phyloP scores from a whole-genome alignment of 2,113 vertebrate genomes.

The Scortum barcoo region DNA sequence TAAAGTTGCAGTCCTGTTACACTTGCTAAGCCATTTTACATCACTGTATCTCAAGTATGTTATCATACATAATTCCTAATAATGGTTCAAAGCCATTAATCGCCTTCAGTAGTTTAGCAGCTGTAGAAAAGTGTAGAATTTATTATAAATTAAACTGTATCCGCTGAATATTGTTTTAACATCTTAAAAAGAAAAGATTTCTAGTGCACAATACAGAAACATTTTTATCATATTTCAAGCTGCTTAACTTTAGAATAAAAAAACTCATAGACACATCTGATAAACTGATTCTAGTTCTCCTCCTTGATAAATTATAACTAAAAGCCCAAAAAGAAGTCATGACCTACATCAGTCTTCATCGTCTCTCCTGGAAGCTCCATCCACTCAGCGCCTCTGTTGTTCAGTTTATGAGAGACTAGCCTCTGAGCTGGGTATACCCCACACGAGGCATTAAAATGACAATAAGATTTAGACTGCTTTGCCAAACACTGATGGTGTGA shows the following conservation, averaged over 20 bases:
- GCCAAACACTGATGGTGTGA: constrained; percentile 66
- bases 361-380: constrained; percentile 29
- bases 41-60: not conserved
- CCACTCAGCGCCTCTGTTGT: constrained; percentile 33
- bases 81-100: not conserved
- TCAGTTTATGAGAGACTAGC: constrained; percentile 33
- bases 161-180: not conserved
- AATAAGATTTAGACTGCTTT: constrained; percentile 42
- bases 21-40: not conserved
- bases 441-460: constrained; percentile 44
- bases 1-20: not conserved
- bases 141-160: not conserved
- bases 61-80: not conserved
- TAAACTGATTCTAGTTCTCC: not conserved
- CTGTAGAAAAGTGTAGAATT: not conserved
- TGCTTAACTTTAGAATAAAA: not conserved
- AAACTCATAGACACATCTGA: not conserved
- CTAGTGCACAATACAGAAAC: not conserved
- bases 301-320: not conserved
- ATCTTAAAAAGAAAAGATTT: not conserved
- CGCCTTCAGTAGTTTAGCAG: not conserved
- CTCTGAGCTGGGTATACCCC: constrained; percentile 33
- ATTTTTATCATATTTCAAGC: not conserved
- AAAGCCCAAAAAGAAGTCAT: constrained; percentile 27
- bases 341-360: constrained; percentile 7